These are phyloP conservation scores for Plebejus melissa DNA, from an alignment of 2,888 invertebrate genomes.

Conservation along the genomic window DNA sequence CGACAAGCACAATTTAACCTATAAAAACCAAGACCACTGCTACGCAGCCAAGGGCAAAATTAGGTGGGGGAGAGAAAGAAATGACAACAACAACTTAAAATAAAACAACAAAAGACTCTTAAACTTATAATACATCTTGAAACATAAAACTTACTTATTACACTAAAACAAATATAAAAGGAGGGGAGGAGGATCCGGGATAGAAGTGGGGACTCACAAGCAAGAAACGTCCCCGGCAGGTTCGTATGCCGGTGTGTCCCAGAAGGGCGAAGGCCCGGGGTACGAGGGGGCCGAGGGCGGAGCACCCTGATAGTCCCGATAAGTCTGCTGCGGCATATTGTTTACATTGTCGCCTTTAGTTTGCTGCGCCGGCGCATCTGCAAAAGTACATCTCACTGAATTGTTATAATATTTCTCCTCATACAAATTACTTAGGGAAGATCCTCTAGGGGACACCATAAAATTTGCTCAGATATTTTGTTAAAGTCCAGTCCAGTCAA, in stretches of 20 bases:
- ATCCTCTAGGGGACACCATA: too few relatives aligned
- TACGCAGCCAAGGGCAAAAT: slow-evolving; percentile 62
- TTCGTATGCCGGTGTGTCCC: slow-evolving; percentile 71
- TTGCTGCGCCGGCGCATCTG: slow-evolving; percentile 70
- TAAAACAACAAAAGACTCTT: slow-evolving; percentile 29
- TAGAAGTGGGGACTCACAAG: slow-evolving; percentile 74
- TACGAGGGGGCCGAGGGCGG: slow-evolving; percentile 59
- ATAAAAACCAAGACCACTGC: slow-evolving; percentile 77
- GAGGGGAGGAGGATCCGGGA: slow-evolving; percentile 47
- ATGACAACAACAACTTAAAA: slow-evolving; percentile 21
- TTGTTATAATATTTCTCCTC: slow-evolving; percentile 29
- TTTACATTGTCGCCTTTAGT: slow-evolving; percentile 77
- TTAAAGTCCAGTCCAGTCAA: too few relatives aligned
- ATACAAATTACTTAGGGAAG: too few relatives aligned
- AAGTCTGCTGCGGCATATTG: slow-evolving; percentile 69
- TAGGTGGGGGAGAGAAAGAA: slow-evolving; percentile 11
- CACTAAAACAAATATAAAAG: slow-evolving; percentile 29
- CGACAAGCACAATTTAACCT: slow-evolving; percentile 70
- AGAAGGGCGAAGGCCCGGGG: slow-evolving; percentile 56
- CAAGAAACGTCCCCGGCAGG: slow-evolving; percentile 73
- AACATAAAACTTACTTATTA: background rate
- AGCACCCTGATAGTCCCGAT: slow-evolving; percentile 64
- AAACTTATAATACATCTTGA: slow-evolving; percentile 27
- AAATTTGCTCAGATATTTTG: too few relatives aligned
- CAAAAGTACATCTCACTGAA: slow-evolving; percentile 49